Conservation (phyloP, 2,888 invertebrate genomes). For the Phorcus lineatus region DNA sequence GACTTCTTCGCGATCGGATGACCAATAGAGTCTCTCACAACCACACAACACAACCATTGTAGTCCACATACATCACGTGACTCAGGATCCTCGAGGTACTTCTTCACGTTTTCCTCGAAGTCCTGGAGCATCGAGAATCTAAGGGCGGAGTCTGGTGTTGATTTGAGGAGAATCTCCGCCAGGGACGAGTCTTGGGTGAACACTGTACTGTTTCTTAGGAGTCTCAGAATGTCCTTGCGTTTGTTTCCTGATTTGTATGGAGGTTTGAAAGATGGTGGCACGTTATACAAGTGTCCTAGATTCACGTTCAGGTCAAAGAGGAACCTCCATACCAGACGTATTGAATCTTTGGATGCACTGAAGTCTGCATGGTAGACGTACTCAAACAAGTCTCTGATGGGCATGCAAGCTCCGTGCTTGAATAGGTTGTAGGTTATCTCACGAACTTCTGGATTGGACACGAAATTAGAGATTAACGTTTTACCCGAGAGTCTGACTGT, state of each 20-base stretch:
- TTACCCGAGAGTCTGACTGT: neutral
- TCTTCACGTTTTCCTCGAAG: too few relatives aligned
- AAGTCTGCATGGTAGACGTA: neutral
- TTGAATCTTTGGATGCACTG: neutral
- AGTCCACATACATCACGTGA: too few relatives aligned
- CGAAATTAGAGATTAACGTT: neutral
- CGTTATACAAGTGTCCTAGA: neutral
- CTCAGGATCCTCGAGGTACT: too few relatives aligned
- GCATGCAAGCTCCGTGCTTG: neutral
- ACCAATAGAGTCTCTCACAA: too few relatives aligned
- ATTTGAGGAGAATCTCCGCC: neutral
- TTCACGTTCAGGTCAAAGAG: neutral
- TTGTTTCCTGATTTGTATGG: neutral
- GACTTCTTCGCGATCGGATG: too few relatives aligned
- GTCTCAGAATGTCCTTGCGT: neutral
- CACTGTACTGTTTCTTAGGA: neutral
- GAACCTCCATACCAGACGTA: neutral
- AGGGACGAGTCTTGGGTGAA: neutral
- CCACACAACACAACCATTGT: too few relatives aligned
- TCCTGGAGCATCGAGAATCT: too few relatives aligned
- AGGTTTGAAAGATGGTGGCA: neutral
- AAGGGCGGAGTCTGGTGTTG: neutral
- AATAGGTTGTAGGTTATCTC: neutral
- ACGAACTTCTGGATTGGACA: neutral
- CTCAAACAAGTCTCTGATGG: neutral